Conservation (phyloP, 2,888 invertebrate genomes). For the Chydorus sphaericus region DNA sequence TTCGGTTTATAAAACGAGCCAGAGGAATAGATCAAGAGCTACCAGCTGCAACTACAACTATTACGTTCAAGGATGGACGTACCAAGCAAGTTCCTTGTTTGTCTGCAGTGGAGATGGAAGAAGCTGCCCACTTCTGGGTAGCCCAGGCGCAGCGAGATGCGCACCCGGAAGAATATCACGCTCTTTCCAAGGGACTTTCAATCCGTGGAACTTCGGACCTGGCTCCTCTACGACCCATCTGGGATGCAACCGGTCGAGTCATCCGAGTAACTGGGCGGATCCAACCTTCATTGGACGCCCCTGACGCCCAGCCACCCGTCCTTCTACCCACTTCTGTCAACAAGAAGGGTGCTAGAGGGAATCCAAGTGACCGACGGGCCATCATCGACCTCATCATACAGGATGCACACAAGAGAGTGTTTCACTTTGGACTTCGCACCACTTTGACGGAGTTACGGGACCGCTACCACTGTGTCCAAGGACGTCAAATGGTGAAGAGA, state of each 20-base stretch:
- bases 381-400: not conserved
- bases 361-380: too few relatives aligned
- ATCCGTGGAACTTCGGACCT: not conserved
- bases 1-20: too few relatives aligned
- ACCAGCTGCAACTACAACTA: too few relatives aligned
- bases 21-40: too few relatives aligned
- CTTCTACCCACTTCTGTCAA: not conserved
- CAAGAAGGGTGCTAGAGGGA: too few relatives aligned
- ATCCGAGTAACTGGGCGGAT: not conserved
- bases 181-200: too few relatives aligned
- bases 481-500: not conserved
- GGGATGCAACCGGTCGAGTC: not conserved
- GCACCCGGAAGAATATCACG: not conserved
- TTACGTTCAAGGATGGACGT: too few relatives aligned
- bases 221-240: not conserved
- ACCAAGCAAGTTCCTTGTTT: too few relatives aligned
- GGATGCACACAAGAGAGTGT: not conserved
- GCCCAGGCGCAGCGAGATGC: not conserved
- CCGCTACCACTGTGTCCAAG: not conserved
- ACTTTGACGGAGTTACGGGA: not conserved
- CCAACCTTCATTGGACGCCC: not conserved
- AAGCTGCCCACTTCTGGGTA: not conserved
- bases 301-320: not conserved
- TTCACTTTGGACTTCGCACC: not conserved
- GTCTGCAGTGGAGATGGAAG: not conserved